Conservation (phyloP, 1,140 invertebrate genomes). For the Brachionus rotundiformis region DNA sequence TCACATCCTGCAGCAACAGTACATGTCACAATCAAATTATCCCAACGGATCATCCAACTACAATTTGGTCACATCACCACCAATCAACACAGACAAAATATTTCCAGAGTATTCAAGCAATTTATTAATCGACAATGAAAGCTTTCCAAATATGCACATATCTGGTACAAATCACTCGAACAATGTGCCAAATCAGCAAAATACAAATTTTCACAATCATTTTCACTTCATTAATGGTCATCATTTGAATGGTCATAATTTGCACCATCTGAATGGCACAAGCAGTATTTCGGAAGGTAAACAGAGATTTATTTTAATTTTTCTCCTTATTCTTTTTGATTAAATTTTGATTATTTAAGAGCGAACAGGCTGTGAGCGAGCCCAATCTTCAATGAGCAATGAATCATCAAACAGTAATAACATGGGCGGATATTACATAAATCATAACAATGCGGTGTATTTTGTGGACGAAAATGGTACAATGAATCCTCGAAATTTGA, state of each 20-base stretch:
- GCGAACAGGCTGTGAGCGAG: not conserved
- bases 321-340: not conserved
- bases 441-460: constrained; percentile 50
- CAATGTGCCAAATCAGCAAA: not conserved
- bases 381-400: constrained; percentile 29
- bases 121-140: not conserved
- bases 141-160: not conserved
- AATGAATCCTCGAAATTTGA: constrained; percentile 16
- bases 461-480: constrained; percentile 26
- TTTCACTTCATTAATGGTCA: constrained; percentile 41
- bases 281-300: not conserved
- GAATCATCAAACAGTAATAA: constrained; percentile 49
- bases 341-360: not conserved
- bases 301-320: not conserved
- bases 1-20: constrained; percentile 35
- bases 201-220: constrained; percentile 43
- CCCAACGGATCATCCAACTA: not conserved
- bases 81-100: not conserved
- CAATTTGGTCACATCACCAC: constrained; percentile 11
- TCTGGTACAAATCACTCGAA: not conserved
- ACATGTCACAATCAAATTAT: constrained; percentile 15
- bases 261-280: not conserved
- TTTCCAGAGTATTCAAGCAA: not conserved
- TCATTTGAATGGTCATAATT: constrained; percentile 31
- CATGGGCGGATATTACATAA: constrained; percentile 34